These are phyloP conservation scores for Sporophila hypoxantha DNA, from an alignment of 2,113 vertebrate species.

Conservation along the genomic window DNA sequence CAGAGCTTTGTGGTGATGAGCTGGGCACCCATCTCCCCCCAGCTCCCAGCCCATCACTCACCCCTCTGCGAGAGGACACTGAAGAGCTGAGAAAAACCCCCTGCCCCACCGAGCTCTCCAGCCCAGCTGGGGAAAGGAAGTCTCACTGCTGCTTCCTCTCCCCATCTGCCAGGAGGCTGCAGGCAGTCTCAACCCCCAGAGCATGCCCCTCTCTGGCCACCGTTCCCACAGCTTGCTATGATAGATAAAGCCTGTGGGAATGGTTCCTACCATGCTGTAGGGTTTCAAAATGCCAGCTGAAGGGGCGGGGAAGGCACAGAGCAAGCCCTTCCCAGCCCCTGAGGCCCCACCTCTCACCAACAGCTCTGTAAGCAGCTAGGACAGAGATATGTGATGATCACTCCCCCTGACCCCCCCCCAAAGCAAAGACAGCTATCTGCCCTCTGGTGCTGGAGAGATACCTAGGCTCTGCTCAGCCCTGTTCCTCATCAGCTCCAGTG, in stretches of 20 bases:
- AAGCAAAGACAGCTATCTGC: neutral
- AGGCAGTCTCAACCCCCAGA: neutral
- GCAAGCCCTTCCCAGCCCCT: neutral
- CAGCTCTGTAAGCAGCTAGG: neutral
- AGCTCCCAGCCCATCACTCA: neutral
- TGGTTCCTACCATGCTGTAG: rapidly evolving
- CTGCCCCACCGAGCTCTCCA: neutral
- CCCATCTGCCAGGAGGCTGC: neutral
- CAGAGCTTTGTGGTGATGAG: neutral
- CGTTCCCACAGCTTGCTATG: neutral
- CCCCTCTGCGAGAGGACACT: rapidly evolving
- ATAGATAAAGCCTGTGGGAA: neutral
- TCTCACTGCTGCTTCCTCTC: neutral
- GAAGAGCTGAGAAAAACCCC: neutral
- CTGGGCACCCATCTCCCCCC: neutral
- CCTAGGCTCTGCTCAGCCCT: neutral
- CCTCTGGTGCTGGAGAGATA: neutral
- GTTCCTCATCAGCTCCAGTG: neutral
- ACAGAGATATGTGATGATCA: neutral
- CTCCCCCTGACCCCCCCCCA: rapidly evolving
- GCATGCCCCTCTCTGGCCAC: neutral
- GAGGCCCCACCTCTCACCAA: neutral
- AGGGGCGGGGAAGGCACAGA: neutral
- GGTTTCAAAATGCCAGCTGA: neutral
- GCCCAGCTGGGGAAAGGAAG: neutral